Evolutionary conservation across 2,113 vertebrate genomes (phyloP), one percentile per base, ranked within the genome.

Genomic region (Neopipo cinnamomea): DNA sequence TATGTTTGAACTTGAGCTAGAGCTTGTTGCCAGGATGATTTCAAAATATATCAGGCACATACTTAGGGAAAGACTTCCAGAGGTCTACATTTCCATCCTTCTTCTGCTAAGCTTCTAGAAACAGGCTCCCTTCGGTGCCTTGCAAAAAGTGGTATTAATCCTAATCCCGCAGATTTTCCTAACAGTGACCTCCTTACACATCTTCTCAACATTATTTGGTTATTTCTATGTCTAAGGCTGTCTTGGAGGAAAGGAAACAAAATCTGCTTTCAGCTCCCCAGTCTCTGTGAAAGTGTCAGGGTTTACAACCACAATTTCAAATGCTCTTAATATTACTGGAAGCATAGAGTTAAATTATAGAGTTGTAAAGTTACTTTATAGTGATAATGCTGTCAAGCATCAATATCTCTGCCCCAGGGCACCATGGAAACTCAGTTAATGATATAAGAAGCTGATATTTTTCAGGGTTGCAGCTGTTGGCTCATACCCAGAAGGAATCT

Each of bases 341-440:
- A 98, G 97, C 97, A 97, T 95, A 97, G 97, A 98, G 96, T 97
- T 97, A 98, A 98, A 98, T 98, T 97, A 98, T 97, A 94, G 97
- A 98, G 97, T 97, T 98, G 97, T 98, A 98, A 98, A 98, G 97
- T 98, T 97, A 96, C 97, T 98, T 98, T 97, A 96, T 97, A 95
- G 97, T 97, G 97, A 97, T 98, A 98, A 98, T 96, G 97, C 98
- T 98, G 97, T 98, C 98, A 98, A 93, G 96, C 94, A 96, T 97
- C 96, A 96, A 97, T 95, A 96, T 97, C 91, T 95, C 95, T 93
- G 42, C 97, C 85, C 89, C 94, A 91, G 95, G 96, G 95, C 97
- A 97, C 97, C 96, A 97, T 97, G 97, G 97, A 98, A 97, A 98
- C 98, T 96, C 95, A 85, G 77, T 39, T 96, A 96, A 97, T 97